A percentile compares a stretch with the other conserved stretches of the same genome.
phyloP scores from a whole-genome alignment of 1,140 invertebrate genomes.

The Adelges cooleyi region DNA sequence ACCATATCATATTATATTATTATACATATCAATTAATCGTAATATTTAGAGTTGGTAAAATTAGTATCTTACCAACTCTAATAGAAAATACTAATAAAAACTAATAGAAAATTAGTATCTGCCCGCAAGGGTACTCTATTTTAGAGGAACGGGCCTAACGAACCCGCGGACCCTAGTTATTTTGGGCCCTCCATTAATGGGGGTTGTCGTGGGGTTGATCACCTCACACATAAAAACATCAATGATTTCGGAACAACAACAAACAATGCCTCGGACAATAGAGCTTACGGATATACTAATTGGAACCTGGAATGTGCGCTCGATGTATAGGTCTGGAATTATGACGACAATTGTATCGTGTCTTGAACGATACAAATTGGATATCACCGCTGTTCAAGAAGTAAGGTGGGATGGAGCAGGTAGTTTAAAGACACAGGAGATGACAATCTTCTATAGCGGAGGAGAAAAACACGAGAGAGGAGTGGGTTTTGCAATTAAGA shows the following conservation, averaged over 20 bases:
- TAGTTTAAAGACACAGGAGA: background rate
- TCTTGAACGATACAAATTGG: background rate
- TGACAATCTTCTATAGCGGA: background rate
- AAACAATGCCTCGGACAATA: background rate
- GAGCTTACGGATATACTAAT: background rate
- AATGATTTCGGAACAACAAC: slow-evolving; percentile 11
- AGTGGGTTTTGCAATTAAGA: background rate
- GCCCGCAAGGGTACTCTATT: background rate
- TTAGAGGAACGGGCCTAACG: background rate
- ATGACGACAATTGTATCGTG: background rate
- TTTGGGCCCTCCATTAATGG: background rate
- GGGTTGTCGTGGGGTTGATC: background rate
- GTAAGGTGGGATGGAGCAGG: background rate
- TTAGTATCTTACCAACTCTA: too few species aligned
- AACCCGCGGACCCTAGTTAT: background rate
- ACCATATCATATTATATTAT: too few species aligned
- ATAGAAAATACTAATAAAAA: too few species aligned
- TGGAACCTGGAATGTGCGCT: background rate
- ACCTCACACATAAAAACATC: background rate
- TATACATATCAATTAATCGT: too few species aligned
- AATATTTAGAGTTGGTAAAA: too few species aligned
- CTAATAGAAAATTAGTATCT: too few species aligned
- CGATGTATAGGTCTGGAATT: background rate
- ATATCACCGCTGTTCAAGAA: background rate
- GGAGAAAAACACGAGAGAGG: background rate